These are phyloP conservation scores for Condylostylus longicornis DNA, from an alignment of 1,140 invertebrate genomes.

Conservation along the genomic window DNA sequence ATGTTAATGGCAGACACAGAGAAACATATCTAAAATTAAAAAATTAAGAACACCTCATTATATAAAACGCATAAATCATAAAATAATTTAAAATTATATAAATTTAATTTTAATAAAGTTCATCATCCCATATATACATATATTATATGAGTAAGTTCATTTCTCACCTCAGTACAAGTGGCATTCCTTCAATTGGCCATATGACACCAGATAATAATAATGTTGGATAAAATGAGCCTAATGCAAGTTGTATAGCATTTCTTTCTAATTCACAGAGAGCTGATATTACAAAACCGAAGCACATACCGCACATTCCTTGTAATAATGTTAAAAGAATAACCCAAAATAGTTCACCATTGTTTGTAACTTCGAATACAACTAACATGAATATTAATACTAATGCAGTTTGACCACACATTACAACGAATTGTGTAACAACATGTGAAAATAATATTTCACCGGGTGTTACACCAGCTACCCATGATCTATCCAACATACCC, in stretches of 20 bases:
- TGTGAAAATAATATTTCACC: conserved; percentile 84
- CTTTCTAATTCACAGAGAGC: conserved; percentile 81
- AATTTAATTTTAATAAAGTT: not conserved
- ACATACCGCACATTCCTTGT: conserved; percentile 86
- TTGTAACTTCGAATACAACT: conserved; percentile 71
- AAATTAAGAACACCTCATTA: conserved; percentile 5
- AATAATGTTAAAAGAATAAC: conserved; percentile 73
- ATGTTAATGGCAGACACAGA: conserved; percentile 71
- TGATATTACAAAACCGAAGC: conserved; percentile 86
- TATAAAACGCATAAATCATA: too few species aligned
- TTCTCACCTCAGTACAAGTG: conserved; percentile 47
- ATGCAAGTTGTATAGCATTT: conserved; percentile 83
- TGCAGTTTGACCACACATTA: conserved; percentile 82
- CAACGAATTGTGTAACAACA: conserved; percentile 81
- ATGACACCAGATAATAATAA: conserved; percentile 81
- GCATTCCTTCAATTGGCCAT: conserved; percentile 82
- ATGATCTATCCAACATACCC: conserved; percentile 74
- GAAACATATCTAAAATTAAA: conserved; percentile 46
- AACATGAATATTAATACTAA: conserved; percentile 83
- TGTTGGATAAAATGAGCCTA: conserved; percentile 90
- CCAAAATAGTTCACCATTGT: conserved; percentile 66
- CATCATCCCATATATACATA: not conserved
- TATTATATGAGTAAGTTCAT: not conserved
- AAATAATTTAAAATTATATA: not conserved
- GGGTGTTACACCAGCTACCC: conserved; percentile 75